Conservation (phyloP, 2,113 vertebrate species). For the rat (Rattus norvegicus) region GRCr8 NC_086026.1:17585001-17585500, state of each 20-base stretch:
- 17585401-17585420: background rate
- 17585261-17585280: background rate
- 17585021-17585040: too few relatives aligned
- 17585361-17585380: background rate
- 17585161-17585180: too few relatives aligned
- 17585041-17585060: background rate
- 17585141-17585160: background rate
- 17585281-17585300: background rate
- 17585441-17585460: background rate
- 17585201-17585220: background rate
- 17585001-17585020: background rate
- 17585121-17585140: background rate
- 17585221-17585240: background rate
- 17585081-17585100: background rate
- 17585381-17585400: background rate
- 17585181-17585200: too few relatives aligned
- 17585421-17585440: background rate
- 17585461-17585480: background rate
- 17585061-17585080: background rate
- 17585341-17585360: background rate
- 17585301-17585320: background rate
- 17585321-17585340: background rate
- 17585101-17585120: background rate
- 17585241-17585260: background rate
- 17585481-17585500: background rate